Evolutionary conservation across 2,888 invertebrate species (phyloP).

Genomic region (Suillia variegata): DNA sequence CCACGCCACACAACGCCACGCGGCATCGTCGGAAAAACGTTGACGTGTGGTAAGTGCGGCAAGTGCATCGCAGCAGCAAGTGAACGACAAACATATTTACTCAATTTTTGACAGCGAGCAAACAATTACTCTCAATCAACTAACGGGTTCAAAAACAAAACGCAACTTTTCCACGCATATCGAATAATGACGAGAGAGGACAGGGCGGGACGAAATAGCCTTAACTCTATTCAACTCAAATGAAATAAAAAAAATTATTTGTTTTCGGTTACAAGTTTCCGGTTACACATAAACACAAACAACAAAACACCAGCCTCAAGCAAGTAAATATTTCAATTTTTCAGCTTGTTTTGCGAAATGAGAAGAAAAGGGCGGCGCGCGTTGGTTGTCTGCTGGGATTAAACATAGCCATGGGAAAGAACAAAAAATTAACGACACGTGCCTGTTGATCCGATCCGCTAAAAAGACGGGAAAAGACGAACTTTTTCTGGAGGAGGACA

Average conservation of each 20-base stretch:
- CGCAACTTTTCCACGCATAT: conserved; percentile 23
- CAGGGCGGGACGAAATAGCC: no score
- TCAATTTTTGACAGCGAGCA: conserved; percentile 56
- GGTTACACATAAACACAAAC: conserved; percentile 37
- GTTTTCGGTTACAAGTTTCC: conserved; percentile 49
- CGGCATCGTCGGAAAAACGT: conserved; percentile 10
- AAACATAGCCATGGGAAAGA: conserved; percentile 24
- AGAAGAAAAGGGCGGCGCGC: conserved; percentile 13
- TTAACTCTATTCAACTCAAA: no score
- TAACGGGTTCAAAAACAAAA: conserved; percentile 36
- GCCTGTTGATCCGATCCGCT: conserved; percentile 42
- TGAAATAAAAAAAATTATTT: conserved; percentile 53
- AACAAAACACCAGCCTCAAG: no score
- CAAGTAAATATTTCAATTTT: conserved; percentile 58
- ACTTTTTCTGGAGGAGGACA: no score
- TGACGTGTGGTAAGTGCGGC: conserved; percentile 38
- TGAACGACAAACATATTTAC: conserved; percentile 58
- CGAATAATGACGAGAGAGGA: conserved; percentile 26
- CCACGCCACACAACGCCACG: conserved; percentile 17
- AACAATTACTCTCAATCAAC: conserved; percentile 40
- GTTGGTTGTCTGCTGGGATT: conserved; percentile 35
- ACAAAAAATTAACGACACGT: conserved; percentile 38
- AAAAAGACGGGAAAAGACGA: no score
- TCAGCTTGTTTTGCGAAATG: conserved; percentile 51
- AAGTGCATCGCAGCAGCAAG: conserved; percentile 48